Evolutionary conservation across 2,797 vertebrate genomes (phyloP).

Genomic region (Bryconaethiops microstoma): DNA sequence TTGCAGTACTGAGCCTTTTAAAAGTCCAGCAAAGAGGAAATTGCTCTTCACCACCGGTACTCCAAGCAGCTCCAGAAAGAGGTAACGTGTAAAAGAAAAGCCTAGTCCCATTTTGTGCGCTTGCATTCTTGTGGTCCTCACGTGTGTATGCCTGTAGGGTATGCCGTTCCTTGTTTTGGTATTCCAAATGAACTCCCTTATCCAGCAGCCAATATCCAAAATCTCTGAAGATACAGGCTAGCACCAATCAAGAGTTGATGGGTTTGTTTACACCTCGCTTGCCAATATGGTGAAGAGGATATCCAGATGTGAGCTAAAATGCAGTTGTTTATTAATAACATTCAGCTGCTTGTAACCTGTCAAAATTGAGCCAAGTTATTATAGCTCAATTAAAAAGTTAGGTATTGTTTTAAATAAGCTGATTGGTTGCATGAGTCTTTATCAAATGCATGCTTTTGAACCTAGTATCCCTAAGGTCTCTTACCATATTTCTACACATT

Average conservation of each 20-base stretch:
- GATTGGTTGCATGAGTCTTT: too few relatives aligned
- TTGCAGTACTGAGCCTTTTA: slow-evolving; percentile 43
- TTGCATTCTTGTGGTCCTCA: background rate
- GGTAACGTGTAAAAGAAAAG: background rate
- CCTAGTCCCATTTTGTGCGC: background rate
- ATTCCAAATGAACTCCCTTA: background rate
- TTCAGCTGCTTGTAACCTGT: too few relatives aligned
- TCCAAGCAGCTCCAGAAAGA: slow-evolving; percentile 33
- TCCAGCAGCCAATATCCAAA: background rate
- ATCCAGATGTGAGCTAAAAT: too few relatives aligned
- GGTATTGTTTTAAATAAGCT: too few relatives aligned
- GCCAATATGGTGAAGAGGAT: background rate
- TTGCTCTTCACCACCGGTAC: slow-evolving; percentile 28
- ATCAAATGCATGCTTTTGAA: background rate
- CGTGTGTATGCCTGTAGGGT: background rate
- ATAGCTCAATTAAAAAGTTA: too few relatives aligned
- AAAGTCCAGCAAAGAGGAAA: slow-evolving; percentile 49
- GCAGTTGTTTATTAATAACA: background rate
- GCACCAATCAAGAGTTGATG: background rate
- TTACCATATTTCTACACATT: background rate
- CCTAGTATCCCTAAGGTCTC: background rate
- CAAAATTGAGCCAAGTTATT: too few relatives aligned
- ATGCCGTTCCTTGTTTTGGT: background rate
- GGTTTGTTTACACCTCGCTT: background rate
- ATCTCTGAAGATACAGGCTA: background rate